Evolutionary conservation across 2,888 invertebrate species (phyloP).

Genomic region (Notodonta ziczac): DNA sequence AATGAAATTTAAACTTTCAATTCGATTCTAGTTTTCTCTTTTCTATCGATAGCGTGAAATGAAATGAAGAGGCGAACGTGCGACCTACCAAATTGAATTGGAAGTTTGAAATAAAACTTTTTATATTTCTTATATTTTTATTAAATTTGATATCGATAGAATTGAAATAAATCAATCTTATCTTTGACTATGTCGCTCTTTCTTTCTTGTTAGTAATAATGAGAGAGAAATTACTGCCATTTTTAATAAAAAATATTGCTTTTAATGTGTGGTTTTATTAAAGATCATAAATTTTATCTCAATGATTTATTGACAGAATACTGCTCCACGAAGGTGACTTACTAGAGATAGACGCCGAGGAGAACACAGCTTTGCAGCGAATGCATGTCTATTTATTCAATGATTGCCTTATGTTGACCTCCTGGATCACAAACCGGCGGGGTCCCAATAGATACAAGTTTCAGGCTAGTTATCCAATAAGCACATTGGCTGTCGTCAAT

Average conservation of each 20-base stretch:
- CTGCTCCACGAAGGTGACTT: slow-evolving; percentile 97
- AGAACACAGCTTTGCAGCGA: slow-evolving; percentile 93
- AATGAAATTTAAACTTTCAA: slow-evolving; percentile 35
- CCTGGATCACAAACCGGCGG: slow-evolving; percentile 89
- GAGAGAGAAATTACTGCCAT: slow-evolving; percentile 33
- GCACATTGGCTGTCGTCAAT: slow-evolving; percentile 96
- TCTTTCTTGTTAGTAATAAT: slow-evolving; percentile 14
- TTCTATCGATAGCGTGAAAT: too few species aligned
- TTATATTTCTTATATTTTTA: too few species aligned
- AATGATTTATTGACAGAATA: too few species aligned
- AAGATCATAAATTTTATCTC: too few species aligned
- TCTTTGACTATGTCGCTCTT: background rate
- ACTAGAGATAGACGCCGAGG: slow-evolving; percentile 94
- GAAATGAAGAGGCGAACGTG: too few species aligned
- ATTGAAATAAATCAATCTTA: background rate
- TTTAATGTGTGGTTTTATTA: too few species aligned
- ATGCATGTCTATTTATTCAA: slow-evolving; percentile 97
- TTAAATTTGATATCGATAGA: too few species aligned
- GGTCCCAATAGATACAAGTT: slow-evolving; percentile 93
- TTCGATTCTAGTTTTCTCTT: slow-evolving; percentile 16
- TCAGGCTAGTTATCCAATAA: slow-evolving; percentile 93
- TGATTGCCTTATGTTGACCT: slow-evolving; percentile 95
- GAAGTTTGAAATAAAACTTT: slow-evolving; percentile 29
- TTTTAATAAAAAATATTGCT: slow-evolving; percentile 26
- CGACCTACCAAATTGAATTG: slow-evolving; percentile 27